Evolutionary conservation across 2,113 vertebrate species (phyloP), one percentile per base, ranked within the genome.

Genomic region (Prionailurus viverrinus): DNA sequence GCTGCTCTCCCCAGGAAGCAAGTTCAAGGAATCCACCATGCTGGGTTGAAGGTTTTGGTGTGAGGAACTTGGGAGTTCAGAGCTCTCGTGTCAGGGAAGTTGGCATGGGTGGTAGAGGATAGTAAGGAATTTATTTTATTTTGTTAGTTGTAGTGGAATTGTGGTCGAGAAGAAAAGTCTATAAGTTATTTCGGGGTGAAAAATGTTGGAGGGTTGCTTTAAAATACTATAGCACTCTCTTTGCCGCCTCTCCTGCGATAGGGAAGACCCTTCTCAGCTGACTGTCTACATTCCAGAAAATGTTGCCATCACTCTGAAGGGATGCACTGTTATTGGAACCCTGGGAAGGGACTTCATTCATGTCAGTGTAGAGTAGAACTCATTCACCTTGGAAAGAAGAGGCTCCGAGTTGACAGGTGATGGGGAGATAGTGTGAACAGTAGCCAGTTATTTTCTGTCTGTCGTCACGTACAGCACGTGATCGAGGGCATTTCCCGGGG

Each of bases 81-180:
- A 93, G 36, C 18, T 83, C 39, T 58, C 48, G 36, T 61, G 48
- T 74, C 19, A 68, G 58, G 76, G 48, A 61, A 51, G 41, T 25
- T 23, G 51, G 76, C 68, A 63, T 66, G 73, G 23, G 41, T 45
- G 33, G n/a, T 13, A 51, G 39, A 19, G 63, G 45, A 27, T 92
- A 78, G 27, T 51, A 91, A 51, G n/a, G 31, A 51, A 13, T 69
- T 58, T 68, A 94, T 94, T 91, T 25, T 81, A 94, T 74, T 91
- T 90, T 71, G 33, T 84, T 83, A 68, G 36, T 29, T 65, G 23
- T 61, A 31, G 86, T 95, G 66, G 69, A 93, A 82, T 76, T 61
- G 39, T 58, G 15, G 29, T 65, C 48, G 39, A 39, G 58, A 68
- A 61, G 39, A 82, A 36, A 80, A 66, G 3, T 94, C 51, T 41